These are phyloP conservation scores for Petroica traversi DNA, from an alignment of 2,113 vertebrate species.

Conservation along the genomic window DNA sequence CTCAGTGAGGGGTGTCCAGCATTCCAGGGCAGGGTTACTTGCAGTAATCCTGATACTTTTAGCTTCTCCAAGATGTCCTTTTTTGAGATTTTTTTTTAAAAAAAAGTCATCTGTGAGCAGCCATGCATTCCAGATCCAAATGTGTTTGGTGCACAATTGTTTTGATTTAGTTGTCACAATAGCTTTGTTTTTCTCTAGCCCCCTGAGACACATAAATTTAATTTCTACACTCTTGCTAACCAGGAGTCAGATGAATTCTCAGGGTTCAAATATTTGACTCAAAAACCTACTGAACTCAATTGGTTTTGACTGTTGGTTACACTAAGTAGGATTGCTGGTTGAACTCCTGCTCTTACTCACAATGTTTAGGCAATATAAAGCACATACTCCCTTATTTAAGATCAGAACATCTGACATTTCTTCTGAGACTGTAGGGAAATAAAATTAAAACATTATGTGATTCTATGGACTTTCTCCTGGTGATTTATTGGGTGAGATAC, in stretches of 20 bases:
- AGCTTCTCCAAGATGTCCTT: background rate
- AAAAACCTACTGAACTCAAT: background rate
- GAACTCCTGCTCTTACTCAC: background rate
- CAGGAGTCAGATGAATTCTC: background rate
- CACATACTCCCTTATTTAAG: fast-evolving
- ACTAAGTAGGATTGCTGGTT: background rate
- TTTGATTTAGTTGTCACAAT: background rate
- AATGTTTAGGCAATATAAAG: fast-evolving
- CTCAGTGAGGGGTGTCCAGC: background rate
- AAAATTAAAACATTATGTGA: background rate
- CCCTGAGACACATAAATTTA: background rate
- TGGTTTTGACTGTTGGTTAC: background rate
- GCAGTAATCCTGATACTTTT: background rate
- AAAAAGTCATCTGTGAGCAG: background rate
- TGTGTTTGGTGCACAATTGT: background rate
- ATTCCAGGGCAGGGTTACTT: background rate
- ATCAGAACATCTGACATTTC: background rate
- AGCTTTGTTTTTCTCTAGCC: background rate
- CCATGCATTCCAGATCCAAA: background rate
- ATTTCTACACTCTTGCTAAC: background rate
- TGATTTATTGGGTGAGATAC: background rate
- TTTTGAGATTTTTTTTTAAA: background rate
- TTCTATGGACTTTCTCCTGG: background rate
- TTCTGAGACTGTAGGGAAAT: background rate
- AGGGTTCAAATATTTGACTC: background rate